These are phyloP conservation scores for Podarcis cretensis DNA, from an alignment of 2,113 vertebrate genomes.

Conservation along the genomic window DNA sequence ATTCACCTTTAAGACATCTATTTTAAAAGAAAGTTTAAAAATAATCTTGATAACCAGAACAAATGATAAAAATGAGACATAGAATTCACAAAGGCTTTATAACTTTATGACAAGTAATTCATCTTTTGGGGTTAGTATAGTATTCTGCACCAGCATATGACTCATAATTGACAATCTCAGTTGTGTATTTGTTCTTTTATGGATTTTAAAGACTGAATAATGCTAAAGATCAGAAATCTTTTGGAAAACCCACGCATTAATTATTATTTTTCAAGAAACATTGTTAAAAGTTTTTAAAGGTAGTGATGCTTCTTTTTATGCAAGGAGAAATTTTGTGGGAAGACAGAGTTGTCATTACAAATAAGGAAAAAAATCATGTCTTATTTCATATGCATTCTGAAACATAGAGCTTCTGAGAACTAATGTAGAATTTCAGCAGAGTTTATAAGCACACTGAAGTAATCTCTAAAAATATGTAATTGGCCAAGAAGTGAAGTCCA, in stretches of 20 bases:
- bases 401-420: conserved; percentile 12
- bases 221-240: conserved; percentile 62
- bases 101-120: conserved; percentile 79
- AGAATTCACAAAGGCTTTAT: conserved; percentile 74
- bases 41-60: conserved; percentile 71
- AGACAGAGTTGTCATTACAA: neutral
- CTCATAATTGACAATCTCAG: conserved; percentile 80
- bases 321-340: neutral
- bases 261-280: conserved; percentile 49
- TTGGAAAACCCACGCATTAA: conserved; percentile 57
- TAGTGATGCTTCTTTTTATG: conserved; percentile 36
- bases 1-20: conserved; percentile 64
- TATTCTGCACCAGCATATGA: conserved; percentile 74
- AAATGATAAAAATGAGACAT: conserved; percentile 72
- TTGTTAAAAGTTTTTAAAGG: conserved; percentile 61
- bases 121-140: conserved; percentile 77
- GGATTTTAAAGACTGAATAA: conserved; percentile 72
- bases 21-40: conserved; percentile 74
- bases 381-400: neutral
- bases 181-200: conserved; percentile 78
- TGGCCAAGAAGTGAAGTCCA: neutral
- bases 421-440: conserved; percentile 14
- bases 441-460: neutral
- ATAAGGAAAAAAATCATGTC: conserved; percentile 31
- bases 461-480: neutral